Conservation (phyloP, 1,140 invertebrate species). For the Drosophila dunni region DNA sequence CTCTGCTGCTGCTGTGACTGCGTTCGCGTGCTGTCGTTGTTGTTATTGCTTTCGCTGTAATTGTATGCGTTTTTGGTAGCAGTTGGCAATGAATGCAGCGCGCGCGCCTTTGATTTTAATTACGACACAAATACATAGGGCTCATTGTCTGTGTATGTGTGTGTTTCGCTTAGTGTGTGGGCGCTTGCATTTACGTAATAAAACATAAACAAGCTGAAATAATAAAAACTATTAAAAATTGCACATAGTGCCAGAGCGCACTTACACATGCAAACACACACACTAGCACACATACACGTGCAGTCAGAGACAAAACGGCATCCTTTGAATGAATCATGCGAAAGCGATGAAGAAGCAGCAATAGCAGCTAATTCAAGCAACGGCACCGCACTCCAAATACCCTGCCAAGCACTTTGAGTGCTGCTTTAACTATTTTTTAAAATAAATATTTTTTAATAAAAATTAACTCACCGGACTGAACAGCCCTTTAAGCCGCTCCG, state of each 20-base stretch:
- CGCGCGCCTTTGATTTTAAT: conserved; percentile 72
- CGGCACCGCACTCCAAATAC: neutral
- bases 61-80: conserved; percentile 43
- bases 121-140: conserved; percentile 56
- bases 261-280: neutral
- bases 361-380: neutral
- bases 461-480: conserved; percentile 78
- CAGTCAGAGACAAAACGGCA: conserved; percentile 20
- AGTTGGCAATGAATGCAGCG: conserved; percentile 69
- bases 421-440: no score
- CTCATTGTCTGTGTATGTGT: conserved; percentile 17
- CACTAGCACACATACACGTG: neutral
- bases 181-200: conserved; percentile 54
- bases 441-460: no score
- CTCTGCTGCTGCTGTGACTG: conserved; percentile 12
- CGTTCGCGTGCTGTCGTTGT: conserved; percentile 27
- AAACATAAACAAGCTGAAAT: conserved; percentile 55
- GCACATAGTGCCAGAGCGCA: conserved; percentile 10
- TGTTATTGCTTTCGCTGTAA: conserved; percentile 30
- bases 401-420: neutral
- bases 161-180: conserved; percentile 24
- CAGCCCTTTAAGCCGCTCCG: conserved; percentile 74
- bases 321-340: conserved; percentile 38
- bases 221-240: conserved; percentile 16
- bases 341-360: conserved; percentile 10